Conservation (phyloP, 2,888 invertebrate species). For the Drosophila basisetae region DNA sequence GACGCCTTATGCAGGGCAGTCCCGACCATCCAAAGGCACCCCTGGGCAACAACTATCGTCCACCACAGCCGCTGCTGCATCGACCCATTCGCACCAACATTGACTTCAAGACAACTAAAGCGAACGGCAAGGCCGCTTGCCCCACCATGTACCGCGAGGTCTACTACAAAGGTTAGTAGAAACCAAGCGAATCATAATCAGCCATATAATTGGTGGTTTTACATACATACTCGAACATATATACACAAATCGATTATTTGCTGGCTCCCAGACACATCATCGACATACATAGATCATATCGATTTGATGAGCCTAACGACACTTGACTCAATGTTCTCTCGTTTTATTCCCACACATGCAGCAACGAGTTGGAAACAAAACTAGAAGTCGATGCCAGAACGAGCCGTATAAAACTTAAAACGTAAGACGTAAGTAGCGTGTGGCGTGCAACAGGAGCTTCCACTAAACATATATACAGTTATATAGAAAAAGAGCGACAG, state of each 20-base stretch:
- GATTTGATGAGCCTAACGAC: background rate
- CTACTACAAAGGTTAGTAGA: constrained; percentile 92
- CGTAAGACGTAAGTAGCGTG: constrained; percentile 63
- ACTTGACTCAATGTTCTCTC: background rate
- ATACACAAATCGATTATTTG: background rate
- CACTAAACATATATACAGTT: constrained; percentile 76
- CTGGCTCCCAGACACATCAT: background rate
- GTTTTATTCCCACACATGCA: constrained; percentile 81
- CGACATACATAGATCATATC: background rate
- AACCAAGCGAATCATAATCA: background rate
- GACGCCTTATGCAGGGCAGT: constrained; percentile 95
- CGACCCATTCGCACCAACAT: constrained; percentile 98
- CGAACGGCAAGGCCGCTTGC: constrained; percentile 93
- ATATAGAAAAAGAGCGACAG: constrained; percentile 25
- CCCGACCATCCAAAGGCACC: constrained; percentile 94
- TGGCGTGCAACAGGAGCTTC: constrained; percentile 84
- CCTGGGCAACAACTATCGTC: constrained; percentile 97
- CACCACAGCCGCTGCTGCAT: constrained; percentile 96
- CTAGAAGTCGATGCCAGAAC: constrained; percentile 82
- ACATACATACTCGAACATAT: background rate
- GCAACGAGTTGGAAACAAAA: constrained; percentile 96
- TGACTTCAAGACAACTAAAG: constrained; percentile 93
- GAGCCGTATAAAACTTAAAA: constrained; percentile 32
- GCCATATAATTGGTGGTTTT: background rate
- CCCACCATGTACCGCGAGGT: constrained; percentile 97